A percentile compares a stretch with the other conserved stretches of the same genome.
phyloP scores from a whole-genome alignment of 1,140 invertebrate genomes.

The Bombus pascuorum region DNA sequence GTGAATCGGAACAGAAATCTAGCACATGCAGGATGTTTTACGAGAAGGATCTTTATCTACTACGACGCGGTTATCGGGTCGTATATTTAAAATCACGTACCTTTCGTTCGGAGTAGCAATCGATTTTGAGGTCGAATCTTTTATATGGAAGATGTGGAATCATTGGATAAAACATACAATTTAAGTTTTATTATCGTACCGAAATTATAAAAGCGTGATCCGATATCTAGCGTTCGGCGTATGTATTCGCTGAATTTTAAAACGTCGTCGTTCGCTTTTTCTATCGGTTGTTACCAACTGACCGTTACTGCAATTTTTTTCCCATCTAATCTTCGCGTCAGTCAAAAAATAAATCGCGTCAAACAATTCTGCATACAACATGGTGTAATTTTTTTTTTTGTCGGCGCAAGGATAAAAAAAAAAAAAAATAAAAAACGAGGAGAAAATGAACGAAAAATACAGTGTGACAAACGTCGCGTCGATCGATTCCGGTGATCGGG shows the following conservation, averaged over 20 bases:
- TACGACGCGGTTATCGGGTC: too few species aligned
- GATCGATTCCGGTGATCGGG: conserved; percentile 12
- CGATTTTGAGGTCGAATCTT: too few species aligned
- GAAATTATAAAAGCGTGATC: not conserved
- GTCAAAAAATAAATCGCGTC: conserved; percentile 10
- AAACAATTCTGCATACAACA: not conserved
- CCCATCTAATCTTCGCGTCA: not conserved
- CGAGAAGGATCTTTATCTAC: not conserved
- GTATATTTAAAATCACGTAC: too few species aligned
- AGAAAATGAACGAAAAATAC: not conserved
- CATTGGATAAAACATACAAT: not conserved
- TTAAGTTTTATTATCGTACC: not conserved
- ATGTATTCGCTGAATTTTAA: not conserved
- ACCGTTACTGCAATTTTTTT: too few species aligned
- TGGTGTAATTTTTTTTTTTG: not conserved
- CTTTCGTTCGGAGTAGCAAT: too few species aligned
- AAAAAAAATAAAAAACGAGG: not conserved
- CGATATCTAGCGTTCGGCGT: not conserved
- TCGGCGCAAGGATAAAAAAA: too few species aligned
- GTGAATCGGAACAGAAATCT: not conserved
- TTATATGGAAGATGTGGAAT: too few species aligned
- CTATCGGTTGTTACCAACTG: not conserved
- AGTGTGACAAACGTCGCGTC: conserved; percentile 3
- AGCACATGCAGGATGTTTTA: not conserved
- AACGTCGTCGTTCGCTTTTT: not conserved